A percentile compares a stretch with the other conserved stretches of the same genome.
phyloP scores from a whole-genome alignment of 2,113 vertebrate genomes.

The Canis aureus region DNA sequence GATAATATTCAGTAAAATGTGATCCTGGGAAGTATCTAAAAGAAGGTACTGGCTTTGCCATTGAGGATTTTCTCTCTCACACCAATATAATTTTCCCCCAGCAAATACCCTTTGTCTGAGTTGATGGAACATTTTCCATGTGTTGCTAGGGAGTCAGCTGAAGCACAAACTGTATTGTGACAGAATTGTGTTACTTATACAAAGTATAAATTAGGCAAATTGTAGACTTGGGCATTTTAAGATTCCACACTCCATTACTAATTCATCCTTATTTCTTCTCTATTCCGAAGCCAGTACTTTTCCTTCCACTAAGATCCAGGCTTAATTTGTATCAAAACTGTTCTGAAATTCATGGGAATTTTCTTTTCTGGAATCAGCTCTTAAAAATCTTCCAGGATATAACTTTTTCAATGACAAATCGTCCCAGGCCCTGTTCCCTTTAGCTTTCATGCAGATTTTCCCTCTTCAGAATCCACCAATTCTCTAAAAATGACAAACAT shows the following conservation, averaged over 20 bases:
- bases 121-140: neutral
- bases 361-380: neutral
- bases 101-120: neutral
- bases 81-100: neutral
- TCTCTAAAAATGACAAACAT: neutral
- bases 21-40: neutral
- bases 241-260: neutral
- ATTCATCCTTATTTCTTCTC: neutral
- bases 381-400: neutral
- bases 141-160: neutral
- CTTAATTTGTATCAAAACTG: conserved; percentile 27
- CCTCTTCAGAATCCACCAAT: neutral
- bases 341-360: neutral
- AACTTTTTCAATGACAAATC: neutral
- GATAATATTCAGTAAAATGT: conserved; percentile 3
- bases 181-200: neutral
- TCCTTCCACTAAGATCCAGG: neutral
- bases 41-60: neutral
- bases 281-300: neutral
- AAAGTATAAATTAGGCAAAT: neutral
- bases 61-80: neutral
- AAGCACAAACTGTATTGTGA: neutral
- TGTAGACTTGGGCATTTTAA: neutral
- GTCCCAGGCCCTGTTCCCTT: neutral
- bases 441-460: neutral